A percentile compares a stretch with the other conserved stretches of the same genome.
These are phyloP conservation scores for Sebastes taczanowskii DNA, from an alignment of 2,797 vertebrate genomes.

Conservation along the genomic window DNA sequence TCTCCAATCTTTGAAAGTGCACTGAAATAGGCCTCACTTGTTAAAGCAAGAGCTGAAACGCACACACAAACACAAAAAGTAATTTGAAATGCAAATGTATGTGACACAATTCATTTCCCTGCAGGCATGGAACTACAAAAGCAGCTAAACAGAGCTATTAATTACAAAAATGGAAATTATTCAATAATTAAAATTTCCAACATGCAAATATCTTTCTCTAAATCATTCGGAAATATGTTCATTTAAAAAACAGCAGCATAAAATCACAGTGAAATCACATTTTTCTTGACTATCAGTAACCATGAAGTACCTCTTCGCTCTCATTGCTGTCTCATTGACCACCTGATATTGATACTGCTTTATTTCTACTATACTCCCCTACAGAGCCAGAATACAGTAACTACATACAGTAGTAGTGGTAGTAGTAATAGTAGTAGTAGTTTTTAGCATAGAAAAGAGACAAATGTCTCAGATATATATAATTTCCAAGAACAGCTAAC, in stretches of 20 bases:
- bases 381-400: neutral
- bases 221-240: neutral
- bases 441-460: neutral
- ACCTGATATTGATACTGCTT: neutral
- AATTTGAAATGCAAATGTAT: conserved; percentile 7
- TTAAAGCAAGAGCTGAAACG: conserved; percentile 84
- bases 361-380: neutral
- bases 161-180: neutral
- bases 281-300: neutral
- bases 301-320: neutral
- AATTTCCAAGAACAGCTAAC: neutral
- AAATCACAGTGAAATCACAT: neutral
- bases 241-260: neutral
- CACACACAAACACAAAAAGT: conserved; percentile 31
- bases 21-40: conserved; percentile 91
- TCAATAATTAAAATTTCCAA: neutral
- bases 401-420: neutral
- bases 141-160: neutral
- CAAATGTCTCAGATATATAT: neutral
- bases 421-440: neutral
- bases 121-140: neutral
- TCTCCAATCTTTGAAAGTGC: conserved; percentile 91
- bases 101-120: neutral
- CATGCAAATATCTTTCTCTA: neutral
- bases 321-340: neutral